These are phyloP conservation scores for Halyomorpha halys DNA, from an alignment of 1,140 invertebrate species.

Conservation along the genomic window DNA sequence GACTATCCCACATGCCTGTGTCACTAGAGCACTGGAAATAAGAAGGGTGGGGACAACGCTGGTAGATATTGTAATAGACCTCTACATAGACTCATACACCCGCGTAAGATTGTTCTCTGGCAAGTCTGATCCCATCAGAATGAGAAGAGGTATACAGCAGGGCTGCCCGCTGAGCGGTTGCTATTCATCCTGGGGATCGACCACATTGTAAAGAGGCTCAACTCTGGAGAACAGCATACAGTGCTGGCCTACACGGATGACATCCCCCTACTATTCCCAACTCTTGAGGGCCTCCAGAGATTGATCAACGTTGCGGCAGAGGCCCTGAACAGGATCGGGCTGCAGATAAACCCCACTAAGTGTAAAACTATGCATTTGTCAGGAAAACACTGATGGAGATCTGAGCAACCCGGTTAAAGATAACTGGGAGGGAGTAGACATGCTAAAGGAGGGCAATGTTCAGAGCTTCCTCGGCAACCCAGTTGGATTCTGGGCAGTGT, in stretches of 20 bases:
- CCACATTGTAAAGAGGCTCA: conserved; percentile 27
- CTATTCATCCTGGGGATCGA: conserved; percentile 39
- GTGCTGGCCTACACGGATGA: conserved; percentile 5
- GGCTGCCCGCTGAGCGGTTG: conserved; percentile 37
- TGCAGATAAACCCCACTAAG: neutral
- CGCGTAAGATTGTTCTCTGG: neutral
- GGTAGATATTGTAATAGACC: conserved; percentile 6
- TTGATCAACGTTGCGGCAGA: neutral
- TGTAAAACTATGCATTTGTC: neutral
- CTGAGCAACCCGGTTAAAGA: conserved; percentile 5
- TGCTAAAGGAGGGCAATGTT: no score
- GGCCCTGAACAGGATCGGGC: neutral
- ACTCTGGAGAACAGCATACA: neutral
- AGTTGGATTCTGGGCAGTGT: conserved; percentile 29
- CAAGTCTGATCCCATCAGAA: conserved; percentile 31
- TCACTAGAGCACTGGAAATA: conserved; percentile 18
- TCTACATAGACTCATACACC: conserved; percentile 16
- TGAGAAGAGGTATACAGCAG: conserved; percentile 35
- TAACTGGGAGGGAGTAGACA: conserved; percentile 31
- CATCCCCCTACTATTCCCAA: neutral
- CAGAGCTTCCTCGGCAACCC: no score
- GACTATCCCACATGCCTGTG: conserved; percentile 33
- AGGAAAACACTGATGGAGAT: no score
- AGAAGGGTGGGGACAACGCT: conserved; percentile 24
- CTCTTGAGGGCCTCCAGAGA: neutral